Percentiles rank a stretch among this genome's conserved stretches.
Conservation (phyloP, 2,797 vertebrate species). For the Dendrocincla tyrannina region DNA sequence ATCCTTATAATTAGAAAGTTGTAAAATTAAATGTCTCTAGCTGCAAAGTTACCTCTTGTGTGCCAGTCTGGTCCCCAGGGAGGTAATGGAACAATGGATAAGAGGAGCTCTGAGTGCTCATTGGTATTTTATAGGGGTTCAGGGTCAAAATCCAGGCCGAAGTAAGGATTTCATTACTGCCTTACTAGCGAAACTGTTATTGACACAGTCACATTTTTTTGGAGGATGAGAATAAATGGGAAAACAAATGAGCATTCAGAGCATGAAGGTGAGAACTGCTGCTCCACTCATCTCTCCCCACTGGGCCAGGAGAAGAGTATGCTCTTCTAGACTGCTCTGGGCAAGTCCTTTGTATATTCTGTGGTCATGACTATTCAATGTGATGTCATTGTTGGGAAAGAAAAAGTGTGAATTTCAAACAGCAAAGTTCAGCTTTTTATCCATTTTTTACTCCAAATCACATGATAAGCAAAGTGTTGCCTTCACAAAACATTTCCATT, state of each 20-base stretch:
- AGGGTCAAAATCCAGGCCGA: slow-evolving; percentile 30
- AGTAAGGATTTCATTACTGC: background rate
- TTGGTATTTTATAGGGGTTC: background rate
- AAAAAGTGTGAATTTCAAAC: background rate
- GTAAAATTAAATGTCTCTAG: slow-evolving; percentile 19
- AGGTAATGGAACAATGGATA: background rate
- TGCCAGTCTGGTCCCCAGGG: background rate
- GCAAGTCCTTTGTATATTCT: background rate
- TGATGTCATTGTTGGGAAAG: background rate
- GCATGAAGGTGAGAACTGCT: background rate
- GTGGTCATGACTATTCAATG: background rate
- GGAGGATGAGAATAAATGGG: background rate
- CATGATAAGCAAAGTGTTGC: background rate
- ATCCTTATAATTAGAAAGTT: slow-evolving; percentile 45
- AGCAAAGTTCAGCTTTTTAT: background rate
- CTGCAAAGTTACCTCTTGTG: background rate
- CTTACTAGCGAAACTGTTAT: background rate
- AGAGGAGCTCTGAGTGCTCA: background rate
- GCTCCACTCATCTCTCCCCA: background rate
- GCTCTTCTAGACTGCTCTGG: background rate
- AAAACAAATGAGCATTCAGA: background rate
- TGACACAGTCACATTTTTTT: background rate
- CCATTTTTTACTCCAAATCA: background rate
- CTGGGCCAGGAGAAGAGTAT: background rate
- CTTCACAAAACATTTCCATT: background rate